Base-by-base conservation (phyloP, 2,888 invertebrate genomes). In the Metellina segmentata region DNA sequence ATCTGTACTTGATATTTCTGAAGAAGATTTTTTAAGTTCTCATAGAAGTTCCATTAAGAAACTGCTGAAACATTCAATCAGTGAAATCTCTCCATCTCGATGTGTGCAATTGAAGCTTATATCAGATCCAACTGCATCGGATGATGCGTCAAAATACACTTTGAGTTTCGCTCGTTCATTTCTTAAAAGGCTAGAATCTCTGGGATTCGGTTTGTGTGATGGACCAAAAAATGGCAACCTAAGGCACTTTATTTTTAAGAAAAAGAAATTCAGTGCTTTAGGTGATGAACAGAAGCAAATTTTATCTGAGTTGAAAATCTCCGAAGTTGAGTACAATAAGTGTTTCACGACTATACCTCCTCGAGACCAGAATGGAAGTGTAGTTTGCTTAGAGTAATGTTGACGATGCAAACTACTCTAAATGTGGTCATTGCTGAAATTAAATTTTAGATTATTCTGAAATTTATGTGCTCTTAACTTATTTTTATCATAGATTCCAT, bases 131-230 rank as follows among this genome's bases (percentile, higher is more conserved):
- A 88, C 92, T n/a, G 90, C 85, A 6, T 81, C 86, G 7, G 90
- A 92, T 20, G 85, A 82, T 48, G 53, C 51, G 16, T 75, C 74
- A 34, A 81, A 69, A 8, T 88, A 90, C 77, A 85, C 83, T 49
- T 34, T 20, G 5, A 88, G 81, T 77, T 90, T 90, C 78, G 82
- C 92, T 6, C 77, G 92, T 6, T 79, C 77, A 6, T 90, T 90
- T 34, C 77, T 92, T 8, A 90, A 87, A 49, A 86, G 82, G 9
- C 49, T 92, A 6, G 92, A 87, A 49, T 34, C 53, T 7, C 51
- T 92, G 13, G 90, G 90, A 9, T 92, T 92, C 85, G 92, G 92
- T 34, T n/a, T 90, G 7, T 90, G 88, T 71, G 90, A 90, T 6
- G 88, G 90, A 0, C 87, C 79, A 1, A 90, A 90, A 19, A 85